These are phyloP conservation scores for Limnothrissa miodon DNA, from an alignment of 2,113 vertebrate species.

Conservation along the genomic window DNA sequence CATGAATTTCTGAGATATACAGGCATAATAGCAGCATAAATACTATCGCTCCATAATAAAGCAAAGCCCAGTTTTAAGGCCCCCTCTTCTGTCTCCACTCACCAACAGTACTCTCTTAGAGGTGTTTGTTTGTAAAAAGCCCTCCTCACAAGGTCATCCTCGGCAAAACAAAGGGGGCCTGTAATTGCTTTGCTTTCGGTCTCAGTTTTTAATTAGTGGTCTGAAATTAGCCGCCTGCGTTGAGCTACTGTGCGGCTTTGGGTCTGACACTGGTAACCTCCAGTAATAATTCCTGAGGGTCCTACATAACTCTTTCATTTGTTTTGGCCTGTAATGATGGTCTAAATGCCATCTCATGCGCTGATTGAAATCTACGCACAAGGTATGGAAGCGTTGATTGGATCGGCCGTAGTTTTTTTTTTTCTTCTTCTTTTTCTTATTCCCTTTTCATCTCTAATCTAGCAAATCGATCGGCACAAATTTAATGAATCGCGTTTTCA, in stretches of 20 bases:
- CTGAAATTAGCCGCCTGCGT: constrained; percentile 24
- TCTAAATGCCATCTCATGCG: background rate
- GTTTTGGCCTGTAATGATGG: constrained; percentile 19
- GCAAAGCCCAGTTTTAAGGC: background rate
- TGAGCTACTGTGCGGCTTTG: constrained; percentile 16
- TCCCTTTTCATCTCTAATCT: background rate
- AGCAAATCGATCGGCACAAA: background rate
- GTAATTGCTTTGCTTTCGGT: constrained; percentile 39
- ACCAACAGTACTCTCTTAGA: background rate
- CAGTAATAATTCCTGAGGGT: constrained; percentile 23
- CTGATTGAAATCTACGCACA: background rate
- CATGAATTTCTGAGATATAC: background rate
- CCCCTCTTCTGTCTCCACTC: background rate
- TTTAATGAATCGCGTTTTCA: constrained; percentile 18
- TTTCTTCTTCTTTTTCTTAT: background rate
- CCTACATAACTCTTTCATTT: background rate
- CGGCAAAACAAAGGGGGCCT: constrained; percentile 41
- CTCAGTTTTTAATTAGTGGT: constrained; percentile 38
- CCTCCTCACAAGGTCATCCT: constrained; percentile 36
- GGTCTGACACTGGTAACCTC: constrained; percentile 21
- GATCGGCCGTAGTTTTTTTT: background rate
- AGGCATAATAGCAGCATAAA: background rate
- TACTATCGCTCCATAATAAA: background rate
- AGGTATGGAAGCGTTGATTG: background rate
- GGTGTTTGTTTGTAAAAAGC: constrained; percentile 35